Base-by-base conservation (phyloP, 2,888 invertebrate species). In the Lottia gigantea region DNA sequence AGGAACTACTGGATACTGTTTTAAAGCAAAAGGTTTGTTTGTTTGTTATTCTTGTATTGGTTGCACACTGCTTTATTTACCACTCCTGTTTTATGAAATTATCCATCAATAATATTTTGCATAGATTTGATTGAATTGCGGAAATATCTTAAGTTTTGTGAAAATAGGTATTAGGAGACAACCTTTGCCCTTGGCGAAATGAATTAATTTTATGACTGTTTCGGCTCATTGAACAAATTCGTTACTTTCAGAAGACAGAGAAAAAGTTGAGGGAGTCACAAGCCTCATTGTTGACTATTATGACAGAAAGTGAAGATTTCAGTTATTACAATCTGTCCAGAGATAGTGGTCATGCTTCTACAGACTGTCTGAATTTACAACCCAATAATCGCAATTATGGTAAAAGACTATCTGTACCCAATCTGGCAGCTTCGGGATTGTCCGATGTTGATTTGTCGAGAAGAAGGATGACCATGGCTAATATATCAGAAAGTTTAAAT, bases 1-100 rank as follows among this genome's bases (percentile, higher is more conserved):
- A 77, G 71, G 83, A 83, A 55, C 71, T 71, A 26, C 62, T 83
- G 55, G 83, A 83, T 69, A 47, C 65, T 3, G 72, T 67, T 46
- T 73, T 80, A 0, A 71, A 74, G 46, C 74, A 74, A 46, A 81
- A 78, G 76, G 78, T 78, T 75, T 66, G 62, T 63, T 40, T 46
- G 45, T 1, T 66, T 7, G 8, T 2, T 2, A 31, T 61, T 46
- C 7, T 25, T 19, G 16, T 23, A 40, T 40, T 64, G 31, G 31
- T n/a, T n/a, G n/a, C n/a, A n/a, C n/a, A n/a, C n/a, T n/a, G n/a
- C 6, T 31, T 31, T 31, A 31, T 6, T 31, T 31, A 31, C 31
- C 11, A 40, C 40, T 40, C 11, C 40, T 4, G 40, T 40, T 11
- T 40, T 6, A 40, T 40, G 7, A 40, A 8, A 40, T 11, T 4